Conservation (phyloP, 30 jellyfish, hydroid and myxozoan genomes). For the Cassiopea andromeda region DNA sequence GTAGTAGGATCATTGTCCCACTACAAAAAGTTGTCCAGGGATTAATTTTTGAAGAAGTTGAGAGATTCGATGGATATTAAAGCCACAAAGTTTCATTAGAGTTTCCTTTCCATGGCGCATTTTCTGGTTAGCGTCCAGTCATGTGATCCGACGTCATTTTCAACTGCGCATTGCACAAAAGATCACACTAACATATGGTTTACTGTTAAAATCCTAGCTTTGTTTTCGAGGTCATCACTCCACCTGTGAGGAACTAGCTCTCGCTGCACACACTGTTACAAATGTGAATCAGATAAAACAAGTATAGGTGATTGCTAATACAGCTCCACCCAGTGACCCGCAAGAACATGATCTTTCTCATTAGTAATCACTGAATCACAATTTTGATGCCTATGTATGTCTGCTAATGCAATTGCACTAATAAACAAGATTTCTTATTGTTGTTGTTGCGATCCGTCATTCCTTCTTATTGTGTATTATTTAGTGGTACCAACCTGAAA, state of each 20-base stretch:
- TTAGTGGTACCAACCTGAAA: neutral
- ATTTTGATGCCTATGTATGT: neutral
- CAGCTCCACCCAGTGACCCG: constrained; percentile 12
- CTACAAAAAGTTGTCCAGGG: no score
- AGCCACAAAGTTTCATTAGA: constrained; percentile 36
- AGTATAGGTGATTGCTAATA: neutral
- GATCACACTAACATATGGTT: constrained; percentile 54
- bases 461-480: neutral
- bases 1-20: no score
- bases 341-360: neutral
- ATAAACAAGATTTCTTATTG: neutral
- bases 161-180: neutral
- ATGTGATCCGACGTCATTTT: neutral
- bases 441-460: constrained; percentile 14
- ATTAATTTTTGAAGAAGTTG: no score
- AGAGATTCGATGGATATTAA: neutral
- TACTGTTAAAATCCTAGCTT: neutral
- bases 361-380: neutral
- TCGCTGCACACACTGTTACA: constrained; percentile 1
- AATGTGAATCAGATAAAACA: neutral
- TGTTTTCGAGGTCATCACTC: constrained; percentile 10
- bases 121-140: neutral
- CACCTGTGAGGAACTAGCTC: constrained; percentile 7
- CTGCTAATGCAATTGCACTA: constrained; percentile 5
- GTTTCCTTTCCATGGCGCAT: constrained; percentile 42